These are phyloP conservation scores for Ormyrus pomaceus DNA, from an alignment of 2,888 invertebrate genomes.

Conservation along the genomic window DNA sequence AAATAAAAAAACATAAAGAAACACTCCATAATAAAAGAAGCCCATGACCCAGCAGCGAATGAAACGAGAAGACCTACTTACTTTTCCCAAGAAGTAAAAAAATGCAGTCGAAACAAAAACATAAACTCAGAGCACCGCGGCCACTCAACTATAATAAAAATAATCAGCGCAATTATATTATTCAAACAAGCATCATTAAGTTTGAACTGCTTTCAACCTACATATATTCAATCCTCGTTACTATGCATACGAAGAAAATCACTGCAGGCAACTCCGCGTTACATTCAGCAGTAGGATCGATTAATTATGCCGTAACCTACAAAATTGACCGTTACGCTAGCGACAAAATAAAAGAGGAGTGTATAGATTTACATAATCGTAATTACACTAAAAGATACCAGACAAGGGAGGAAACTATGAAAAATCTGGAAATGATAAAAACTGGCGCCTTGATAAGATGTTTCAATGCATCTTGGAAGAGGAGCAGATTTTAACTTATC, in stretches of 20 bases:
- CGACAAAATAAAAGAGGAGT: no score
- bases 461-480: no score
- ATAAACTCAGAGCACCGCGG: background rate
- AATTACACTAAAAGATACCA: no score
- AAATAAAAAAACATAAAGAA: background rate
- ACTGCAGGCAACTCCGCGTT: background rate
- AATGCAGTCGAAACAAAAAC: slow-evolving; percentile 8
- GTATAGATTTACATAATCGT: no score
- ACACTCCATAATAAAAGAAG: background rate
- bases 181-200: slow-evolving; percentile 16
- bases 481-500: no score
- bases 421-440: no score
- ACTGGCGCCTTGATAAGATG: no score
- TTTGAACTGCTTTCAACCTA: no score
- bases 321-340: no score
- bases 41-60: background rate
- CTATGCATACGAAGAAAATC: background rate
- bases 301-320: background rate
- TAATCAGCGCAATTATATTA: slow-evolving; percentile 22
- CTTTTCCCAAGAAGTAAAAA: background rate
- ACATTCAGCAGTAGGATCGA: no score
- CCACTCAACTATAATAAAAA: slow-evolving; percentile 14
- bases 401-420: no score
- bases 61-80: background rate
- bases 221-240: no score